A percentile compares a stretch with the other conserved stretches of the same genome.
These are phyloP conservation scores for Bos indicus DNA, from an alignment of 2,113 vertebrate genomes.

Conservation along the genomic window DNA sequence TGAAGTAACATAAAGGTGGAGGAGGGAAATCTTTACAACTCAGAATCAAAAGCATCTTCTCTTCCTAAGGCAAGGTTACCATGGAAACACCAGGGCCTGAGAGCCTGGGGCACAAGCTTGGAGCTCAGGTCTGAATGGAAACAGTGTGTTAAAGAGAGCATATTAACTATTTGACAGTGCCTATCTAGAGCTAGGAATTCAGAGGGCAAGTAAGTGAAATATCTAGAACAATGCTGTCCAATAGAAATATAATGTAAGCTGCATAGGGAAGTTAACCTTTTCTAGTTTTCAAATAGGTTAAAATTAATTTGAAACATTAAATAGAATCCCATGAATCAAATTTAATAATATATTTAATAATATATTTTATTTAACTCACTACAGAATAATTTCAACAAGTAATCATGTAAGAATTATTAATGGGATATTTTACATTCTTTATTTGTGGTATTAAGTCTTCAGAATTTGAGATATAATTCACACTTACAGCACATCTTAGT, in stretches of 20 bases:
- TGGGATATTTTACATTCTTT: background rate
- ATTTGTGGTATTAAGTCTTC: background rate
- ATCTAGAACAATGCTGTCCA: background rate
- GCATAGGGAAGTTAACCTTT: background rate
- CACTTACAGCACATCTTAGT: background rate
- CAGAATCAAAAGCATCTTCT: conserved; percentile 32
- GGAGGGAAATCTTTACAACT: conserved; percentile 21
- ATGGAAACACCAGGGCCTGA: conserved; percentile 27
- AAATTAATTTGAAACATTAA: background rate
- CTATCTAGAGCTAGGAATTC: background rate
- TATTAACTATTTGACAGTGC: background rate
- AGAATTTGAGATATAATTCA: background rate
- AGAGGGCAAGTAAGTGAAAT: background rate
- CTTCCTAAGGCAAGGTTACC: background rate
- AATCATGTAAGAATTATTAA: background rate
- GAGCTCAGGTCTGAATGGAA: background rate
- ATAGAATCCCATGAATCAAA: background rate
- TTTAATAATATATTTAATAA: background rate
- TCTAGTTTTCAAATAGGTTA: background rate
- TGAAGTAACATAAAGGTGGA: conserved; percentile 17
- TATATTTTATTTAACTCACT: background rate
- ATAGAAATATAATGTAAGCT: background rate
- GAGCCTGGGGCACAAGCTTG: background rate
- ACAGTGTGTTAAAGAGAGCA: background rate
- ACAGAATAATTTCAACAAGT: background rate